phyloP scores from a whole-genome alignment of 2,797 vertebrate species.

The Danio choprae region DNA sequence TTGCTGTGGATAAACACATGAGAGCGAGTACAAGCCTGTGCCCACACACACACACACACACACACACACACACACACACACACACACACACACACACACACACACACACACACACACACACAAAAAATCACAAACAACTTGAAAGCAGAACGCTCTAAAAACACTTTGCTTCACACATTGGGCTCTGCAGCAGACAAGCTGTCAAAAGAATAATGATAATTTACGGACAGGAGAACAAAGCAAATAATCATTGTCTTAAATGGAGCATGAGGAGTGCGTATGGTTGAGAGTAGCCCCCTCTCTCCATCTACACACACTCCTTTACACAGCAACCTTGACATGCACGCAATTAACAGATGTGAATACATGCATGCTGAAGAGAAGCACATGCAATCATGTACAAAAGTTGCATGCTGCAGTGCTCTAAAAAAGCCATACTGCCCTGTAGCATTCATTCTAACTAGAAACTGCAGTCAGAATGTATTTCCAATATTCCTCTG shows the following conservation, averaged over 20 bases:
- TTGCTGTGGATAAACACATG: conserved; percentile 38
- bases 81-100: conserved; percentile 30
- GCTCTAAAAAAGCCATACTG: conserved; percentile 2
- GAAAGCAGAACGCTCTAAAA: conserved; percentile 61
- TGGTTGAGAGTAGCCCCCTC: conserved; percentile 56
- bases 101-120: conserved; percentile 20
- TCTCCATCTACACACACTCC: conserved; percentile 52
- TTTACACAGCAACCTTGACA: conserved; percentile 40
- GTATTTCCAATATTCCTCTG: too few relatives aligned
- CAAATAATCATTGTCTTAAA: conserved; percentile 71
- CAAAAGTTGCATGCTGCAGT: background rate
- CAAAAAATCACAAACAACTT: conserved; percentile 46
- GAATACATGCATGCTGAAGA: conserved; percentile 37
- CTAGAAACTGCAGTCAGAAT: too few relatives aligned
- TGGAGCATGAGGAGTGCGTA: conserved; percentile 68
- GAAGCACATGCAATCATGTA: background rate
- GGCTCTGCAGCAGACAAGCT: conserved; percentile 61
- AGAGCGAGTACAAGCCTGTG: conserved; percentile 36
- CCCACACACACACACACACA: conserved; percentile 27
- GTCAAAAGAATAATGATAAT: conserved; percentile 68
- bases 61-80: conserved; percentile 21
- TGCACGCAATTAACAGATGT: conserved; percentile 53
- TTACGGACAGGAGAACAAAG: conserved; percentile 67
- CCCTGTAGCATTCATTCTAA: too few relatives aligned
- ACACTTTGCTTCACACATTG: conserved; percentile 58